These are phyloP conservation scores for Porites divaricata DNA, from an alignment of 92 coral and sea anemone species.

Conservation along the genomic window DNA sequence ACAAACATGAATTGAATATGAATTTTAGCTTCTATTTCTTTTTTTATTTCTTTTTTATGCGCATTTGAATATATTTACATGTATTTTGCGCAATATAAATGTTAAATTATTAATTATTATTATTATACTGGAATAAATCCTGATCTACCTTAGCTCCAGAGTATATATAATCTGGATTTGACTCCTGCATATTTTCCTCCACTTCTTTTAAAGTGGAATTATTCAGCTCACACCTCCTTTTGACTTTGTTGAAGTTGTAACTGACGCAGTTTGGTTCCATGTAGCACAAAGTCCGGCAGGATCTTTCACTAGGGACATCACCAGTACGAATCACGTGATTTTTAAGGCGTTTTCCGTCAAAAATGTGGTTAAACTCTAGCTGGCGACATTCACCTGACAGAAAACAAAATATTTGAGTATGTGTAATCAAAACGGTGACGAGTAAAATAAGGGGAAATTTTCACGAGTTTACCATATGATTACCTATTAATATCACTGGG, in stretches of 20 bases:
- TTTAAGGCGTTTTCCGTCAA: background rate
- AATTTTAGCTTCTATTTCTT: too few species aligned
- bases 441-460: too few species aligned
- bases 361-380: background rate
- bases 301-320: background rate
- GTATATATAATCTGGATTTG: background rate
- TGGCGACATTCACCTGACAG: background rate
- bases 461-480: too few species aligned
- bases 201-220: background rate
- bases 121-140: background rate
- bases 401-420: too few species aligned
- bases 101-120: too few species aligned
- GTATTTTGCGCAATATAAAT: too few species aligned
- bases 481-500: too few species aligned
- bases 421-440: too few species aligned
- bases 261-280: constrained; percentile 12
- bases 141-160: background rate
- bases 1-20: too few species aligned
- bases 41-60: too few species aligned
- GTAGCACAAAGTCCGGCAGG: background rate
- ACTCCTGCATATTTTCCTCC: background rate
- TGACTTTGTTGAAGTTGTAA: background rate
- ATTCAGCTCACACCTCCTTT: background rate
- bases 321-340: background rate
- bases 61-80: too few species aligned